Base-by-base conservation (phyloP, 1,140 invertebrate genomes). In the Saccostrea glomerata region DNA sequence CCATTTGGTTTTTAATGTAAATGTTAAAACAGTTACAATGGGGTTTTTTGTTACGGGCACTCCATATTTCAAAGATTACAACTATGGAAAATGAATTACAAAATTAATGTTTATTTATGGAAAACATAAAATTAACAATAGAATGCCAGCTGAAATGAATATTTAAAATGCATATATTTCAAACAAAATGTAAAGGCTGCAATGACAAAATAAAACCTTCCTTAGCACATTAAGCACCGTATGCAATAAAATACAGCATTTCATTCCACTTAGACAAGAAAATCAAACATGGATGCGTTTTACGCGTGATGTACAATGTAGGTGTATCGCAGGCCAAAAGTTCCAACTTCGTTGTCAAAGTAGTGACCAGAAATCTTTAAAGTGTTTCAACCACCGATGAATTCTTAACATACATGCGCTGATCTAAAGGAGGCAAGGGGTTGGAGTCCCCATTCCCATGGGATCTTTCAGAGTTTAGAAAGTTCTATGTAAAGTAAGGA, bases 371-470 rank as follows among this genome's bases (percentile, higher is more conserved):
- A 77, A 36, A 77, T 77, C 23, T 77, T 77, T 77, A 77, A 77
- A 77, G 70, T 77, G 70, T 77, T 77, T 77, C 70, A 77, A 77
- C 70, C 70, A 77, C 70, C 30, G 25, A 15, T 11, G 13, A 77
- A 77, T 77, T 25, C 23, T 77, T 77, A 77, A 66, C 47, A 47
- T 9, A 9, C 47, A 47, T 47, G 47, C 47, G 47, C 47, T 6
- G 5, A 47, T 47, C 6, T 47, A 47, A 9, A 47, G 47, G 9
- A 9, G 9, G 6, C 6, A 47, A 9, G 47, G 47, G 47, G 47
- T 47, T 9, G 47, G 47, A 9, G 47, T 6, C 6, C 47, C 5
- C 47, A 36, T 36, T 36, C 30, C 30, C 30, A 36, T 36, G 30
- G 47, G 47, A 47, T 7, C 0, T 47, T 47, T 47, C 9, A 47